These are phyloP conservation scores for Holacanthus passer DNA, from an alignment of 2,113 vertebrate genomes.

Conservation along the genomic window DNA sequence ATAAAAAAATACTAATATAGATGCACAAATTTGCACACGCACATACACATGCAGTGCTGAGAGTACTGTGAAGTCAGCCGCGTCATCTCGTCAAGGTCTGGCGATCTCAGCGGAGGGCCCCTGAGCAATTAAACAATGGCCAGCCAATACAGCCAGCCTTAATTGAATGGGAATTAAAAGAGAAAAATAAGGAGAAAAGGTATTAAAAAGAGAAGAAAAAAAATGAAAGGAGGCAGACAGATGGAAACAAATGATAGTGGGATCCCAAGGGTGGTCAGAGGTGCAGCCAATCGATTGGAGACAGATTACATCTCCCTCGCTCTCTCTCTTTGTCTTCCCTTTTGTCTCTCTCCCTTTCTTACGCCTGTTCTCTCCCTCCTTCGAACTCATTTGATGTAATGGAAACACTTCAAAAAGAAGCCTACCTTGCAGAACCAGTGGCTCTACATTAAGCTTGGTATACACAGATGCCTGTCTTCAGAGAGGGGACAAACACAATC, in stretches of 20 bases:
- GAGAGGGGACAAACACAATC: slow-evolving; percentile 17
- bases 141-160: slow-evolving; percentile 74
- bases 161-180: slow-evolving; percentile 82
- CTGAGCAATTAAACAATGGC: slow-evolving; percentile 78
- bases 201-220: slow-evolving; percentile 49
- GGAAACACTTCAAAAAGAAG: slow-evolving; percentile 64
- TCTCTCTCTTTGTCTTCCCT: slow-evolving; percentile 39
- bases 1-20: neutral
- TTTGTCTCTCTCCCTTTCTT: slow-evolving; percentile 43
- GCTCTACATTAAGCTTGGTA: slow-evolving; percentile 14
- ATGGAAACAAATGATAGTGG: slow-evolving; percentile 82
- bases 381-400: slow-evolving; percentile 72
- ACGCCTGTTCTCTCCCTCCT: slow-evolving; percentile 23
- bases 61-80: neutral
- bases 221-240: slow-evolving; percentile 72
- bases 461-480: slow-evolving; percentile 15
- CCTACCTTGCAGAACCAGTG: slow-evolving; percentile 35
- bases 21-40: slow-evolving; percentile 1
- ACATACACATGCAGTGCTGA: neutral
- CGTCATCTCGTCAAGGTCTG: slow-evolving; percentile 53
- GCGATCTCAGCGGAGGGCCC: slow-evolving; percentile 53
- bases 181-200: slow-evolving; percentile 62
- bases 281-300: slow-evolving; percentile 79
- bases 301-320: slow-evolving; percentile 79
- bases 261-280: slow-evolving; percentile 82